These are phyloP conservation scores for Hydrolagus colliei DNA, from an alignment of 2,797 vertebrate species.

Conservation along the genomic window DNA sequence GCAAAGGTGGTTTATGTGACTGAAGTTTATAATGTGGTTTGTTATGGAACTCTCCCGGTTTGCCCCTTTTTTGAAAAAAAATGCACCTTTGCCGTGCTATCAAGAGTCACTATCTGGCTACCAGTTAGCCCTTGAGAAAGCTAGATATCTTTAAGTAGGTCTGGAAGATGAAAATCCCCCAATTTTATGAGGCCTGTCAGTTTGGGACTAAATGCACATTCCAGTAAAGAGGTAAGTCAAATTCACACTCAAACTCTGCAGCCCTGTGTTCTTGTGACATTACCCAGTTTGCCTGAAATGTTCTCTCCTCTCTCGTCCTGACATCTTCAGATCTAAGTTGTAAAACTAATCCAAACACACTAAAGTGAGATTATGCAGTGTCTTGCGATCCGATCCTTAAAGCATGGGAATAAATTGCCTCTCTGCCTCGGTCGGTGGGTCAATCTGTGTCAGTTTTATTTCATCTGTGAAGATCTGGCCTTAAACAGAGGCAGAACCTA, in stretches of 20 bases:
- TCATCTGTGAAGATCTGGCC: neutral
- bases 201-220: conserved; percentile 4
- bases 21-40: too few relatives aligned
- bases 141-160: neutral
- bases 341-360: conserved; percentile 58
- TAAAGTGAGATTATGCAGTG: conserved; percentile 32
- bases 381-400: conserved; percentile 22
- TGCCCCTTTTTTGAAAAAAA: neutral
- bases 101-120: neutral
- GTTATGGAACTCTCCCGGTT: too few relatives aligned
- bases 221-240: conserved; percentile 7
- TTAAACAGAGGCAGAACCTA: neutral
- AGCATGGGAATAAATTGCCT: conserved; percentile 3
- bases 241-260: conserved; percentile 12
- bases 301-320: conserved; percentile 35
- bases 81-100: neutral
- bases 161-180: neutral
- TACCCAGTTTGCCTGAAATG: conserved; percentile 11
- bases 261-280: conserved; percentile 18
- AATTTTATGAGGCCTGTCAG: conserved; percentile 15
- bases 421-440: neutral
- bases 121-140: neutral
- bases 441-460: neutral
- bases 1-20: too few relatives aligned
- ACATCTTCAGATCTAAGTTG: conserved; percentile 48